Evolutionary conservation across 1,140 invertebrate genomes (phyloP), one percentile per base, ranked within the genome.

Genomic region (Samia ricini): DNA sequence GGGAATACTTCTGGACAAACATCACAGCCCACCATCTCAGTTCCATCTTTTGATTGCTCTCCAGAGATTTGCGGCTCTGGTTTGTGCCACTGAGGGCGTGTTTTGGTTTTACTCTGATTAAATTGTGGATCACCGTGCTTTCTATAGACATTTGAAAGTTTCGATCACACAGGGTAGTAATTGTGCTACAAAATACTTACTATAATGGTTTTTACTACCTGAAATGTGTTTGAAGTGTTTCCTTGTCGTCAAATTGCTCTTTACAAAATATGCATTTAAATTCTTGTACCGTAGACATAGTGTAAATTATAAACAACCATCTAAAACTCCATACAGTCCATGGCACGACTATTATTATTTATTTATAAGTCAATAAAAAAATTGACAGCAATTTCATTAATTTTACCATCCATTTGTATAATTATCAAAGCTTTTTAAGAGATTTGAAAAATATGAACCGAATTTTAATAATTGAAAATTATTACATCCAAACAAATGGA

Each of bases 1-100:
- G 91, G 89, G 72, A 94, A 94, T 51, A 89, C 74, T 79, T 92
- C 90, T 15, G 82, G 78, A 76, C 93, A 94, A 50, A 93, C 91
- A 81, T 94, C 93, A 72, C 94, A 94, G 10, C 73, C 77, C 56
- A 91, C 83, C 69, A 76, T 69, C 62, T 89, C 88, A 59, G 61
- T 69, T 12, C 77, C 78, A 22, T 83, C 82, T 26, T 61, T 73
- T 20, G 62, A 24, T 55, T 81, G 78, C 19, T 82, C 80, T 49
- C 56, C 65, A 20, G 69, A 52, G 23, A 42, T 66, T 15, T 72
- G 61, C 4, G 63, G 36, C 36, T 77, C 57, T 74, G 72, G 49
- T 66, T 15, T 72, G 61, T 5, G 63, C 48, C 36, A 77, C 57
- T 74, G 72, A 21, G 56, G 49, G 15, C 70, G 71, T 51, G 54